Conservation (phyloP, 2,113 vertebrate genomes). For the Cryptoleucopteryx plumbea region DNA sequence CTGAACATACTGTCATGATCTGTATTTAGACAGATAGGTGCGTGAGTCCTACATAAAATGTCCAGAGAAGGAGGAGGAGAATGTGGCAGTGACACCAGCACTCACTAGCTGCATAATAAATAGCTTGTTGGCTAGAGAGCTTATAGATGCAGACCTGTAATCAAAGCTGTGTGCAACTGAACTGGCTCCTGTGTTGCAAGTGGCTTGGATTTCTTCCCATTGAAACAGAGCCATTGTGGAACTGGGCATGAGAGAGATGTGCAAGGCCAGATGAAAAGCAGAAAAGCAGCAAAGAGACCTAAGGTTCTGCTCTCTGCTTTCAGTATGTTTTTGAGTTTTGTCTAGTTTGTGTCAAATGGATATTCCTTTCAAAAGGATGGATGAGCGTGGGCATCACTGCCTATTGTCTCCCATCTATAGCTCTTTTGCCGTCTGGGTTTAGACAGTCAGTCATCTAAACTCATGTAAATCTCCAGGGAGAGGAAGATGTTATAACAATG, state of each 20-base stretch:
- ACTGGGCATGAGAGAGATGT: background rate
- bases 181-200: background rate
- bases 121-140: background rate
- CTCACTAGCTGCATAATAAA: background rate
- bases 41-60: accelerated
- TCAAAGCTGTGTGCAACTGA: background rate
- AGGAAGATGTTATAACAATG: background rate
- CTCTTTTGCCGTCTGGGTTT: background rate
- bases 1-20: background rate
- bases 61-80: background rate
- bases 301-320: background rate
- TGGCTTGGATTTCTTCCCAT: background rate
- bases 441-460: background rate
- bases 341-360: background rate
- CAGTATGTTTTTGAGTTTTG: background rate
- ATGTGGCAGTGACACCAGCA: background rate
- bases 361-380: background rate
- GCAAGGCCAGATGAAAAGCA: background rate
- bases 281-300: background rate
- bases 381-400: background rate
- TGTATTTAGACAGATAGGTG: background rate
- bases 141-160: background rate
- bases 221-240: background rate
- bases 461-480: background rate
- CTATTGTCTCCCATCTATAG: background rate